Evolutionary conservation across 2,113 vertebrate genomes (phyloP).

Genomic region (Oplegnathus fasciatus): DNA sequence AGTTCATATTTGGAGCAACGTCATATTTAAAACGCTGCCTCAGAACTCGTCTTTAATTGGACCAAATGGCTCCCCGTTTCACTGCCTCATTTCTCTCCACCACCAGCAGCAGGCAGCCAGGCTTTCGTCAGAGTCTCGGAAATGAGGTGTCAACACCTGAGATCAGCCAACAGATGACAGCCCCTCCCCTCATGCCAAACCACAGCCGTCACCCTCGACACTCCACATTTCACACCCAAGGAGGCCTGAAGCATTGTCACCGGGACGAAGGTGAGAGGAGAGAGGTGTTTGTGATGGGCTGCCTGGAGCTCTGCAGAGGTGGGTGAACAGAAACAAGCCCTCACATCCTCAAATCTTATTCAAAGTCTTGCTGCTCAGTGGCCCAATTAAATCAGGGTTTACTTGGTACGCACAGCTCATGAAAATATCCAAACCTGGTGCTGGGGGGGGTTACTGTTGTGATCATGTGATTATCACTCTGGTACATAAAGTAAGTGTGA

Average conservation of each 20-base stretch:
- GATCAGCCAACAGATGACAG: slow-evolving; percentile 40
- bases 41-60: not conserved
- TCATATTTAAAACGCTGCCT: slow-evolving; percentile 4
- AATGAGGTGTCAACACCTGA: slow-evolving; percentile 65
- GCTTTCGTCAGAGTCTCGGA: slow-evolving; percentile 32
- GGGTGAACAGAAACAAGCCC: slow-evolving; percentile 10
- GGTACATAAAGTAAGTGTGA: slow-evolving; percentile 18
- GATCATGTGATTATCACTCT: slow-evolving; percentile 27
- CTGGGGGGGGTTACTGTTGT: not conserved
- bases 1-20: not conserved
- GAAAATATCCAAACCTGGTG: slow-evolving; percentile 10
- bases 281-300: slow-evolving; percentile 20
- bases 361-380: slow-evolving; percentile 5
- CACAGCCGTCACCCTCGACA: slow-evolving; percentile 19
- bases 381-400: slow-evolving; percentile 22
- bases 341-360: slow-evolving; percentile 14
- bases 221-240: slow-evolving; percentile 36
- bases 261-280: slow-evolving; percentile 41
- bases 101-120: slow-evolving; percentile 11
- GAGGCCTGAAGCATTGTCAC: slow-evolving; percentile 33
- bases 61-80: not conserved
- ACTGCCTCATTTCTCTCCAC: slow-evolving; percentile 10
- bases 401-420: slow-evolving; percentile 23
- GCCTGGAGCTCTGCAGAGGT: slow-evolving; percentile 17
- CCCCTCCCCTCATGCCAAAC: slow-evolving; percentile 26